phyloP scores from a whole-genome alignment of 2,888 invertebrate species.

The Protophormia terraenovae region DNA sequence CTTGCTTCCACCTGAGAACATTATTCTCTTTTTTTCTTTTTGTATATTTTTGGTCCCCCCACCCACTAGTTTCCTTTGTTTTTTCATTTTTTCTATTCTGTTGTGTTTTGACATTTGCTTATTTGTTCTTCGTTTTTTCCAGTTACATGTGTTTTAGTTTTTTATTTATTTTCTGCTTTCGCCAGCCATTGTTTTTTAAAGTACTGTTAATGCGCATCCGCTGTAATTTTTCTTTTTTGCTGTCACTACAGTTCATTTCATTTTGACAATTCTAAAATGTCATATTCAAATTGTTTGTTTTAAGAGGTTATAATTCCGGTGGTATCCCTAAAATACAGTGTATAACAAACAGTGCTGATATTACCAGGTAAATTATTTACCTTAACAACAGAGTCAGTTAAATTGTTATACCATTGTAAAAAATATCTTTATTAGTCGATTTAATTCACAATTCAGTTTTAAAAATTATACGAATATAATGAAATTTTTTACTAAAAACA shows the following conservation, averaged over 20 bases:
- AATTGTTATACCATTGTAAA: no score
- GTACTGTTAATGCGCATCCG: slow-evolving; percentile 48
- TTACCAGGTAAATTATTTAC: neutral
- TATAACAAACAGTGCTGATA: neutral
- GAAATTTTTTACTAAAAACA: no score
- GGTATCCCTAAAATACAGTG: slow-evolving; percentile 26
- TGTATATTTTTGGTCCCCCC: neutral
- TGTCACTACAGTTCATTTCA: slow-evolving; percentile 4
- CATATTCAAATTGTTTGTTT: neutral
- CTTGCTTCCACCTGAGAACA: slow-evolving; percentile 12
- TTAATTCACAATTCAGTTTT: no score
- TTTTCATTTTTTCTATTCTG: neutral
- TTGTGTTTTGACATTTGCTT: slow-evolving; percentile 53
- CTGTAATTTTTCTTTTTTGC: neutral
- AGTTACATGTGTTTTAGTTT: slow-evolving; percentile 52
- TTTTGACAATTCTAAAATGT: slow-evolving; percentile 25
- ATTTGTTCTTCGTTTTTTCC: slow-evolving; percentile 35
- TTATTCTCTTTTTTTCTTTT: neutral
- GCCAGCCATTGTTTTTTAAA: slow-evolving; percentile 23
- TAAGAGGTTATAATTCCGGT: neutral
- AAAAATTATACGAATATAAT: no score
- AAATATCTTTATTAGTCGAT: no score
- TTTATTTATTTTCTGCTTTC: slow-evolving; percentile 31
- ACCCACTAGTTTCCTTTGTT: slow-evolving; percentile 24
- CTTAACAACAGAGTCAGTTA: no score